Evolutionary conservation across 1,140 invertebrate genomes (phyloP), one percentile per base, ranked within the genome.

Genomic region (Ericerus pela): DNA sequence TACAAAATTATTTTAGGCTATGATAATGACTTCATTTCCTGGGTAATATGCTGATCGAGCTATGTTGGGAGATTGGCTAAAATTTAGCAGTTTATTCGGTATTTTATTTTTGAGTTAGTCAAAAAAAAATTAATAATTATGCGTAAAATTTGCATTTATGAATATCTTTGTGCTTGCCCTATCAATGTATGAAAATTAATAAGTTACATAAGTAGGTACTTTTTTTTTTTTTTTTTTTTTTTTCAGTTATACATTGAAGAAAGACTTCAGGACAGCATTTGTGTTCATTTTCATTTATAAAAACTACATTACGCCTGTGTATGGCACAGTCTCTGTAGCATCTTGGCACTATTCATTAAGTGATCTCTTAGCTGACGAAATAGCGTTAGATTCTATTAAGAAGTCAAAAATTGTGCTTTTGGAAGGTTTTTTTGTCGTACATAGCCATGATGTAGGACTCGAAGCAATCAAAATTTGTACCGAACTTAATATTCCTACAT

Each of bases 221-320:
- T n/a, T n/a, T n/a, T n/a, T n/a, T n/a, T n/a, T n/a, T 41, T 54
- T 18, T 59, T 56, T 16, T 38, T 26, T 43, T 26, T 11, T 36
- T 55, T 53, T 8, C 54, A 67, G 65, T 53, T 64, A 64, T 60
- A 58, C 60, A 16, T 61, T 59, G 41, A 59, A 64, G 30, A 54
- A 59, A 18, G 56, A 61, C 6, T 56, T 60, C 29, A 61, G 61
- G 14, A 79, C 78, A 4, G 77, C 78, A 28, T 75, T 70, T 2
- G 77, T 76, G 58, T 67, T 69, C 10, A 69, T 74, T 3, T 63
- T 79, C 14, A 67, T 77, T 31, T 71, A 71, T 16, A 72, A 70
- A 30, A 64, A 68, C 20, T 65, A 74, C 55, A 69, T 77, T 64
- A 76, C 64, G 54, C 54, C 61, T 28, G 61, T 61, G 8, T 47